Conservation (phyloP, 2,888 invertebrate species). For the Ectemnius lituratus region DNA sequence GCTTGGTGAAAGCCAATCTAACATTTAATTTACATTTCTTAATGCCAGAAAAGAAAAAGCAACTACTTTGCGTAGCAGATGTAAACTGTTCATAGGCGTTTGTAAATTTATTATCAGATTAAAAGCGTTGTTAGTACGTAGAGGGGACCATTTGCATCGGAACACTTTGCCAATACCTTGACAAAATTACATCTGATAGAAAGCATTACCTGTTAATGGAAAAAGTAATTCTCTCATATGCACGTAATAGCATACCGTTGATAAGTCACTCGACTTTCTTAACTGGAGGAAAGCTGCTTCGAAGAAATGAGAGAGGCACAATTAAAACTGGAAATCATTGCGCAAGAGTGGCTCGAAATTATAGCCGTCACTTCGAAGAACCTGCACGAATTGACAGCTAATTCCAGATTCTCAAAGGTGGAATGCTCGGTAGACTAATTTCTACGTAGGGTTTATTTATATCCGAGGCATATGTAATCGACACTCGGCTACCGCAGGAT, state of each 20-base stretch:
- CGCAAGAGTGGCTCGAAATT: constrained; percentile 22
- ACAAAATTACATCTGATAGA: neutral
- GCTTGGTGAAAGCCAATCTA: no score
- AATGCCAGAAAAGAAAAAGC: no score
- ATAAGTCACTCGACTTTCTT: neutral
- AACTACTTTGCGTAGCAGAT: no score
- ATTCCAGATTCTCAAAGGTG: constrained; percentile 32
- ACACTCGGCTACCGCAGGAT: constrained; percentile 71
- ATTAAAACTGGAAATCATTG: constrained; percentile 36
- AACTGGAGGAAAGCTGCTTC: neutral
- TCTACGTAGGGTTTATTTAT: constrained; percentile 64
- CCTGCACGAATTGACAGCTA: constrained; percentile 21
- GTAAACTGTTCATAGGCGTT: neutral
- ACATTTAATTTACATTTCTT: no score
- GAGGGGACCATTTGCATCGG: neutral
- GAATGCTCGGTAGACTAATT: constrained; percentile 53
- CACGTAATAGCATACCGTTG: no score
- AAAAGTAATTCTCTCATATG: no score
- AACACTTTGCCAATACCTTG: constrained; percentile 4
- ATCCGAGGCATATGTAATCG: constrained; percentile 65
- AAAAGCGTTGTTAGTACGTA: constrained; percentile 4
- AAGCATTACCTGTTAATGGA: neutral
- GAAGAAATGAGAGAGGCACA: constrained; percentile 1
- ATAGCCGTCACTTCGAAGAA: constrained; percentile 16
- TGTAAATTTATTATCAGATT: constrained; percentile 4